These are phyloP conservation scores for Molossus alvarezi DNA, from an alignment of 2,797 vertebrate genomes.

Conservation along the genomic window DNA sequence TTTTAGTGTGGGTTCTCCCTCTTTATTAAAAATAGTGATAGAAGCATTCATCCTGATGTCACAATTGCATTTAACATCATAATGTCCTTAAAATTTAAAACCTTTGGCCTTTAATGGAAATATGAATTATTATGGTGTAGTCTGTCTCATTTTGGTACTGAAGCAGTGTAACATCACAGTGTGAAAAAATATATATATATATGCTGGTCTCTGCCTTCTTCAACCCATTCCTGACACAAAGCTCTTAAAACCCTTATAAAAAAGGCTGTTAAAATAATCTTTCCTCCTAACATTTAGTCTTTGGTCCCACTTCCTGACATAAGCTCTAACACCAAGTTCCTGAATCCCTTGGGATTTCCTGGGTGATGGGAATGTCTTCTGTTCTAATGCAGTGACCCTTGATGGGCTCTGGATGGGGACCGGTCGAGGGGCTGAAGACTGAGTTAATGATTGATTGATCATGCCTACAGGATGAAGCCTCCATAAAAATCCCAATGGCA, in stretches of 20 bases:
- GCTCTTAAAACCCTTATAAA: not conserved
- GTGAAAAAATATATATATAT: not conserved
- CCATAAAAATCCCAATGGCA: not conserved
- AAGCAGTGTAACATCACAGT: not conserved
- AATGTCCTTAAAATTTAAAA: not conserved
- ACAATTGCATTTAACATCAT: constrained; percentile 4
- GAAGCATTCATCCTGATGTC: not conserved
- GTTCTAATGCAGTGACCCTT: too few species aligned
- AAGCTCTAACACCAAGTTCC: too few species aligned
- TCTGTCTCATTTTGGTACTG: not conserved
- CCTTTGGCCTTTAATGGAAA: not conserved
- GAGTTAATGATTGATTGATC: not conserved
- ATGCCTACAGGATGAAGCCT: not conserved
- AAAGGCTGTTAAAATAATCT: not conserved
- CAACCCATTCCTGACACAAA: not conserved
- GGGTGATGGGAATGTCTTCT: too few species aligned
- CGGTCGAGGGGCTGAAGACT: not conserved
- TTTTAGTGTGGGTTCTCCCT: not conserved
- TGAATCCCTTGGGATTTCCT: too few species aligned
- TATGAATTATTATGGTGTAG: not conserved
- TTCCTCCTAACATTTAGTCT: not conserved
- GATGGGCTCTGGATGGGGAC: too few species aligned
- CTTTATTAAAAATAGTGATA: not conserved
- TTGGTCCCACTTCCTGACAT: too few species aligned
- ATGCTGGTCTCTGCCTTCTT: not conserved